Base-by-base conservation (phyloP, 1,140 invertebrate species). In the Chelonus insularis region DNA sequence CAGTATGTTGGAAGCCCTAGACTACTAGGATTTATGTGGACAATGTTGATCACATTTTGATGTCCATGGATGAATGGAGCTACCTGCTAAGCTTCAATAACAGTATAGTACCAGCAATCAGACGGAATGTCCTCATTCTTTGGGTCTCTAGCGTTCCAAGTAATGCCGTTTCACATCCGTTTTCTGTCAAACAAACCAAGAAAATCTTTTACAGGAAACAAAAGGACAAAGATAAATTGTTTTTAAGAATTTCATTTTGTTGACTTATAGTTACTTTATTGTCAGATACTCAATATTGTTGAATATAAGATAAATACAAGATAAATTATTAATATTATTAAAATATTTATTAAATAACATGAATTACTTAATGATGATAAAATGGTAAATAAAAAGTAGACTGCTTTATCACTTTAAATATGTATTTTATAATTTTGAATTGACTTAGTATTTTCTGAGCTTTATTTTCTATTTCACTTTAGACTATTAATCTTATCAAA, bases 21-120 rank as follows among this genome's bases (percentile, higher is more conserved):
- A 72, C 77, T 80, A 79, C 79, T 79, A 80, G 76, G 77, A 77
- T 79, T 77, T 78, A 79, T 72, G 77, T 79, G 77, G 78, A 81
- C 76, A 75, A 79, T 78, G 74, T 76, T 32, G 73, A 72, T 79
- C 68, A 71, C 64, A 66, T 77, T 37, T 54, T 41, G 47, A 36
- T 36, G 50, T 52, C 50, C 50, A 51, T 50, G 20, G 50, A 39
- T 14, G 48, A 18, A 18, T 11, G 21, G 16, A 60, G 47, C 57
- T 60, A 60, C 34, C 57, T 60, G 34, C 20, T 51, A 11, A 60
- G 50, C 11, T 39, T 37, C 34, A 34, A 51, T 32, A 60, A 32
- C 20, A 52, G 34, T 4, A 60, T 34, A 7, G 50, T 16, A 36
- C 20, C 21, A 12, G 29, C 25, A 12, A 23, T 12, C 32, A 52